Conservation (phyloP, 2,888 invertebrate genomes). For the Gibbula magus region DNA sequence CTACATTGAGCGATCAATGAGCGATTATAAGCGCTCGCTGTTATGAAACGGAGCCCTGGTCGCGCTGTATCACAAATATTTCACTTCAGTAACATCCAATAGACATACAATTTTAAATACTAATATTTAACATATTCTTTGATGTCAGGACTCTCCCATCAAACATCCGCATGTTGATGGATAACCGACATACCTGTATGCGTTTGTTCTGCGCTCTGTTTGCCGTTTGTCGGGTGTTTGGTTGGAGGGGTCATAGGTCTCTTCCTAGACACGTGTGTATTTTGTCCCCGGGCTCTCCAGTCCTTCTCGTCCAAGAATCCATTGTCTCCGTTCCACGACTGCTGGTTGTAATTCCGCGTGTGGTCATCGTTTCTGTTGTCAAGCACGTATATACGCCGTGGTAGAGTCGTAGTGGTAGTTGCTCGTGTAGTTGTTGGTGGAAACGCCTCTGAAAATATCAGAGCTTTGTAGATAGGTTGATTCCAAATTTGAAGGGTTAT, state of each 20-base stretch:
- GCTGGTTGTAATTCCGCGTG: not conserved
- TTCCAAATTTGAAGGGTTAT: too few species aligned
- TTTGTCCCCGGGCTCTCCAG: not conserved
- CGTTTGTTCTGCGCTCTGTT: not conserved
- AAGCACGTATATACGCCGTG: not conserved
- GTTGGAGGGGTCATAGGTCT: not conserved
- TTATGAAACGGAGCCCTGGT: too few species aligned
- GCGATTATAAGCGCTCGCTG: too few species aligned
- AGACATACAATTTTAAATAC: too few species aligned
- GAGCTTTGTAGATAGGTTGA: too few species aligned
- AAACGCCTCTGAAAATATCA: constrained; percentile 23
- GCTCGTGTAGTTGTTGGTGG: constrained; percentile 10
- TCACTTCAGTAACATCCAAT: too few species aligned
- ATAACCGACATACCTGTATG: not conserved
- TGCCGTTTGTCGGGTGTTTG: not conserved
- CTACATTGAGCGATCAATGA: too few species aligned
- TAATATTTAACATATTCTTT: too few species aligned
- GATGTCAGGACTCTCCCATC: too few species aligned
- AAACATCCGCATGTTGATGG: too few species aligned
- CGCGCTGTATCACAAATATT: too few species aligned
- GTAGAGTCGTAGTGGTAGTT: not conserved
- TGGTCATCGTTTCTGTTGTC: not conserved
- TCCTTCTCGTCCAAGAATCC: not conserved
- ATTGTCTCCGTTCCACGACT: not conserved
- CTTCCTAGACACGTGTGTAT: not conserved